A percentile compares a stretch with the other conserved stretches of the same genome.
Evolutionary conservation across 1,140 invertebrate species (phyloP).

Genomic region (Ptiloglossa arizonensis): DNA sequence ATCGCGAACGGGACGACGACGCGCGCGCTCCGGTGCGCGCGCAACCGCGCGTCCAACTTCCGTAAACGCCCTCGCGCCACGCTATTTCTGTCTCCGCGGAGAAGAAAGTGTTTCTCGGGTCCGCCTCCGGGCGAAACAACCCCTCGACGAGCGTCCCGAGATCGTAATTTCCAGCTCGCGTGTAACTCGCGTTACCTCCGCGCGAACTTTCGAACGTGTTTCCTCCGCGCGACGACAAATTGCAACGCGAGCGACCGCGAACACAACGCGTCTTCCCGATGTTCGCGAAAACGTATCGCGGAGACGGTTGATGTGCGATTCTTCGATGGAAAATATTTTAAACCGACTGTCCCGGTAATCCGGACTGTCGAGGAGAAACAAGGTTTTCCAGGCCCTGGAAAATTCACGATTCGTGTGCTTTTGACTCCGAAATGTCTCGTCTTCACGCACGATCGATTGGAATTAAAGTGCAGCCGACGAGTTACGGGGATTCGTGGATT

Average conservation of each 20-base stretch:
- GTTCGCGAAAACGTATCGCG: slow-evolving; percentile 39
- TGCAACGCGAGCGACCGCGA: slow-evolving; percentile 12
- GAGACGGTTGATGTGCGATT: too few species aligned
- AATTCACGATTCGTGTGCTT: too few species aligned
- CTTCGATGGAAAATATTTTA: too few species aligned
- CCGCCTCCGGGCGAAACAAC: not conserved
- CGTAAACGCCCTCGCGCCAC: slow-evolving; percentile 24
- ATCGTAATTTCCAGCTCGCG: slow-evolving; percentile 46
- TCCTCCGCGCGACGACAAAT: slow-evolving; percentile 59
- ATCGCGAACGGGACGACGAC: not conserved
- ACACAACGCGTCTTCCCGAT: slow-evolving; percentile 9
- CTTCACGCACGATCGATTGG: too few species aligned
- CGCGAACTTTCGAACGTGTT: slow-evolving; percentile 56
- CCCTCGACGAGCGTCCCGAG: not conserved
- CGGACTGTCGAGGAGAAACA: too few species aligned
- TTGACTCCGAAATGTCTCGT: too few species aligned
- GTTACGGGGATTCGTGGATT: too few species aligned
- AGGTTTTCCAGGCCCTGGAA: too few species aligned
- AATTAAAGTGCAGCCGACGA: too few species aligned
- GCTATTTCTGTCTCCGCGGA: not conserved
- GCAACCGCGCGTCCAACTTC: slow-evolving; percentile 5
- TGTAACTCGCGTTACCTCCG: slow-evolving; percentile 1
- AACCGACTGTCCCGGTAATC: too few species aligned
- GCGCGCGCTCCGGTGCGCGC: too few species aligned
- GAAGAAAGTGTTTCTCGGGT: slow-evolving; percentile 14